Percentiles rank a stretch among this genome's conserved stretches.
phyloP scores from a whole-genome alignment of 2,888 invertebrate genomes.

The Chymomyza amoena region DNA sequence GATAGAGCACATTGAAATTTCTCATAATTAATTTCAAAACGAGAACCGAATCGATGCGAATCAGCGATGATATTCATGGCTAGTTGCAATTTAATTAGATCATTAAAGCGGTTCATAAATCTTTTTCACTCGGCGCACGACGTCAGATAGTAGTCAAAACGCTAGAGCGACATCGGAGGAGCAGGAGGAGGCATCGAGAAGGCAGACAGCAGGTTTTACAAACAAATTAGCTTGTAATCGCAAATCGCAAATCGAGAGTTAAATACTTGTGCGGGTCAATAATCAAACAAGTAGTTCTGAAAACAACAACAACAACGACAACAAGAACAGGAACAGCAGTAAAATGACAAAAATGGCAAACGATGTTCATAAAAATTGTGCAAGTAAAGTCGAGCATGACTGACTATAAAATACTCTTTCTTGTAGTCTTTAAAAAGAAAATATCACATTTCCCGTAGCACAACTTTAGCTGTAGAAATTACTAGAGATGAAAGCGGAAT shows the following conservation, averaged over 20 bases:
- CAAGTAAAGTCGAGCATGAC: too few species aligned
- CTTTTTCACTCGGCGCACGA: conserved; percentile 47
- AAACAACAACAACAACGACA: conserved; percentile 14
- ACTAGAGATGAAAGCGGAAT: too few species aligned
- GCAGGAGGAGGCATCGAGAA: not conserved
- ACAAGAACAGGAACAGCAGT: conserved; percentile 33
- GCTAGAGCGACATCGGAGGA: not conserved
- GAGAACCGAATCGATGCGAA: conserved; percentile 38
- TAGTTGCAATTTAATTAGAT: conserved; percentile 75
- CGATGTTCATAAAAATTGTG: too few species aligned
- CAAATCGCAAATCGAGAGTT: conserved; percentile 42
- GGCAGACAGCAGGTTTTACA: conserved; percentile 50
- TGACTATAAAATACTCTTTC: too few species aligned
- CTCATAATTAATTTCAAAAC: conserved; percentile 37
- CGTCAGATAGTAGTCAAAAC: conserved; percentile 21
- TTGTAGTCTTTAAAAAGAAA: too few species aligned
- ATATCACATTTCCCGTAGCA: too few species aligned
- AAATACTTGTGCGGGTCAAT: conserved; percentile 61
- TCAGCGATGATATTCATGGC: conserved; percentile 64
- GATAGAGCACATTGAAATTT: conserved; percentile 7
- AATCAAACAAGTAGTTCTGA: conserved; percentile 71
- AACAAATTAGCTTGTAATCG: conserved; percentile 64
- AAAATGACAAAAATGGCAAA: conserved; percentile 35
- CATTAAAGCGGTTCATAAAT: conserved; percentile 74
- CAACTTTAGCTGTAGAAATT: too few species aligned